Base-by-base conservation (phyloP, 1,140 invertebrate genomes). In the Paralvinella palmiformis region DNA sequence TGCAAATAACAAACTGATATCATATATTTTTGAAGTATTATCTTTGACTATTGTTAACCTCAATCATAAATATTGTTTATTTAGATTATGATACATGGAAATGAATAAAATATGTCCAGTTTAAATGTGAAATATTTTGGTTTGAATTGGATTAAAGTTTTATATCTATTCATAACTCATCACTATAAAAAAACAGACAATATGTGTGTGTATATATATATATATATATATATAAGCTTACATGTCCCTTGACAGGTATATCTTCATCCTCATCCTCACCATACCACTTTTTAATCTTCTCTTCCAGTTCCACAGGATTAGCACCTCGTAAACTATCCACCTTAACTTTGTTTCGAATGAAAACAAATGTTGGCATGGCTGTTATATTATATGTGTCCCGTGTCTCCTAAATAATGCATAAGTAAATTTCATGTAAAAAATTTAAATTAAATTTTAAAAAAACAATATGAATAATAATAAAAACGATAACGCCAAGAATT, bases 331-430 rank as follows among this genome's bases (percentile, higher is more conserved):
- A 57, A 20, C 50, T 52, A 44, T 78, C 76, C n/a, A 78, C 59
- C 62, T 73, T 76, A 0, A 62, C 65, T 60, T 88, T 86, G 76
- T 95, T 97, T 66, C 88, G 87, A 76, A 93, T 97, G 73, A 98
- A 94, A 65, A 96, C 89, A 76, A 99, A 99, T 5, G 96, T 99
- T 6, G 96, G 96, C 93, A 99, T 98, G 1, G 93, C 91, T 65
- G 86, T 88, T 20, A 99, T 90, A 45, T 90, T 91, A 76, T 97
- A 88, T 24, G 83, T 82, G 27, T 87, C 84, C 1, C 94, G 92
- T 32, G 90, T 91, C 73, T 92, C 91, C 82, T 80, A 10, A 41
- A 41, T 41, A 10, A 41, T 41, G 37, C 37, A n/a, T 10, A 10
- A 41, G 10, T 41, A n/a, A 10, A 41, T 41, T 10, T 41, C 27